These are phyloP conservation scores for Megalurothrips usitatus DNA, from an alignment of 2,888 invertebrate genomes.

Conservation along the genomic window DNA sequence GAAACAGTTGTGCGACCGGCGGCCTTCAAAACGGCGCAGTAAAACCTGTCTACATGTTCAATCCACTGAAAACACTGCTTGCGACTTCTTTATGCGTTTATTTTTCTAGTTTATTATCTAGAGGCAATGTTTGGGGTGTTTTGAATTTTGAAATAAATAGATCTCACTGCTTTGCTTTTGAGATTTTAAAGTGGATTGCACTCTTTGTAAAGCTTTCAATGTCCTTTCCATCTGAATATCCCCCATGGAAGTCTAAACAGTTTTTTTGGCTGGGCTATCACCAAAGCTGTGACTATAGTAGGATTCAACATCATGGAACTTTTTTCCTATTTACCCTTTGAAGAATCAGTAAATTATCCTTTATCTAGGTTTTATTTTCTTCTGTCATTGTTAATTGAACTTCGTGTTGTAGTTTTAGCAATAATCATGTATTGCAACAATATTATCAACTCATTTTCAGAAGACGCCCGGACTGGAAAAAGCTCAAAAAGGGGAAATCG, in stretches of 20 bases:
- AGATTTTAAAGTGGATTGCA: neutral
- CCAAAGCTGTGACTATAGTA: neutral
- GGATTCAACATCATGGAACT: neutral
- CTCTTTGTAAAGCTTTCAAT: neutral
- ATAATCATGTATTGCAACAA: neutral
- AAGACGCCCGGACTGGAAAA: slow-evolving; percentile 49
- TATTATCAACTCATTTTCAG: slow-evolving; percentile 40
- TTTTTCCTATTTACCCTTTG: neutral
- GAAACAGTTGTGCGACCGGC: neutral
- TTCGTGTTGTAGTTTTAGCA: neutral
- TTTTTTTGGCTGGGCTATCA: no score
- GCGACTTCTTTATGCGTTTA: neutral
- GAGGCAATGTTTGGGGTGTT: neutral
- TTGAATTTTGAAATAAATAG: neutral
- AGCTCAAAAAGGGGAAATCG: slow-evolving; percentile 46
- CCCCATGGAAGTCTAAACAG: no score
- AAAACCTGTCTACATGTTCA: neutral
- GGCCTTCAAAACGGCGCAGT: neutral
- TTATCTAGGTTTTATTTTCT: neutral
- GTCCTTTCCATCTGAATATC: neutral
- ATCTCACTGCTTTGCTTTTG: neutral
- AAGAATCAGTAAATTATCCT: neutral
- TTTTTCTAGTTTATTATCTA: neutral
- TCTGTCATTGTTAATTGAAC: neutral
- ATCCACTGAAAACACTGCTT: no score